Base-by-base conservation (phyloP, 1,140 invertebrate species). In the Drosophila sproati region DNA sequence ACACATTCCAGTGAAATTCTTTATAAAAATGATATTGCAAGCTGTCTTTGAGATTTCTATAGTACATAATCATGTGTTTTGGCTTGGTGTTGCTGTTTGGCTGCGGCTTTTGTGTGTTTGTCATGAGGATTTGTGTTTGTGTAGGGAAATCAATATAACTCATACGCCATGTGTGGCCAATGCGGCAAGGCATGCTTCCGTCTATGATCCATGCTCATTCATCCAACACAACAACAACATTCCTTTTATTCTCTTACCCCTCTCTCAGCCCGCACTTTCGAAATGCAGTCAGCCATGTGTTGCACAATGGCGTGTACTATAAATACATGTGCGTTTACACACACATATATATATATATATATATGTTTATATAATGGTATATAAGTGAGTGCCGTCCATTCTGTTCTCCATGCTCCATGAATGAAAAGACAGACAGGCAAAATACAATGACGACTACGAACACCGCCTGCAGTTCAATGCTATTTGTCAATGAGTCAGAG, bases 401-500 rank as follows among this genome's bases (percentile, higher is more conserved):
- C 20, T 20, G 20, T 20, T 37, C 28, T 68, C 4, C 48, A 12
- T 48, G 47, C 57, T 61, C 57, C 66, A 70, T 74, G 72, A 74
- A 74, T 74, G 72, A 74, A 74, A 55, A 43, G 20, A 50, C 55
- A 60, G 29, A 35, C 31, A 28, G 47, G 32, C 32, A 5, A 51
- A 10, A n/a, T 2, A 2, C n/a, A 57, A 32, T 35, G 39, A 45
- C 47, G 52, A 69, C 28, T 31, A 35, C 45, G 41, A 29, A 67
- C 43, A 73, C 63, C 45, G 75, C 63, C 63, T 73, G 80, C 80
- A 83, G 77, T 83, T 85, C 81, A 85, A 83, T 80, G 81, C 77
- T 83, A 73, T 85, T 83, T 83, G 81, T 83, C 81, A 83, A 83
- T 83, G 81, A 83, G 81, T 83, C 79, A 82, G 78, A 52, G 10